phyloP scores from a whole-genome alignment of 2,113 vertebrate species.

The Oreochromis aureus region DNA sequence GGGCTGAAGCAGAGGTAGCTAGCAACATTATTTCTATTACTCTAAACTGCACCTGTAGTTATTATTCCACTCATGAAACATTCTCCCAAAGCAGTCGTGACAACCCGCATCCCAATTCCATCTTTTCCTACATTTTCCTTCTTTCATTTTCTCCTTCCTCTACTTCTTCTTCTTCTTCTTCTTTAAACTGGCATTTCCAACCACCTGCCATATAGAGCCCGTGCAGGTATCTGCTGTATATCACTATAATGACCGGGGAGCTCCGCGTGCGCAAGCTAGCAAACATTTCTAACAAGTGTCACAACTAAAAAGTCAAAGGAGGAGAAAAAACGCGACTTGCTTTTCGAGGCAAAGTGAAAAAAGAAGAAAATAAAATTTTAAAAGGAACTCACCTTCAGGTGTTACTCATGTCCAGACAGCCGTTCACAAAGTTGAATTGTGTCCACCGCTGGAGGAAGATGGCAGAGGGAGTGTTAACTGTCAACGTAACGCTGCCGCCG shows the following conservation, averaged over 20 bases:
- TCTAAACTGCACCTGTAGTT: not conserved
- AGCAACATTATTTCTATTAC: not conserved
- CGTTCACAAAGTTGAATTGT: slow-evolving; percentile 44
- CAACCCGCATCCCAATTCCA: not conserved
- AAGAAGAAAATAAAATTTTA: not conserved
- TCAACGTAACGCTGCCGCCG: not conserved
- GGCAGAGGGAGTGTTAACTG: not conserved
- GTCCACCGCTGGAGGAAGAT: slow-evolving; percentile 7
- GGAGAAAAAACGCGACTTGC: not conserved
- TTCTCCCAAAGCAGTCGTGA: not conserved
- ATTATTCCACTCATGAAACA: not conserved
- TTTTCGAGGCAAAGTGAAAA: not conserved
- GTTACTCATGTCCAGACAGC: not conserved
- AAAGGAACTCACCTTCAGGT: slow-evolving; percentile 39
- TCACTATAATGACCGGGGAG: not conserved
- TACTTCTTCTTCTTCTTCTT: not conserved
- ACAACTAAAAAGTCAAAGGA: not conserved
- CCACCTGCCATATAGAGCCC: not conserved
- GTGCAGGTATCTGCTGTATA: not conserved
- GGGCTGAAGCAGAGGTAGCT: not conserved
- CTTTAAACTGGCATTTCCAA: not conserved
- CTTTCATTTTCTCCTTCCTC: not conserved
- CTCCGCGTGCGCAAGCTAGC: not conserved
- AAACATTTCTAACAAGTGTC: not conserved
- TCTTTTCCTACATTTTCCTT: not conserved